phyloP scores from a whole-genome alignment of 2,113 vertebrate species.

The Anarhynchus alexandrinus region DNA sequence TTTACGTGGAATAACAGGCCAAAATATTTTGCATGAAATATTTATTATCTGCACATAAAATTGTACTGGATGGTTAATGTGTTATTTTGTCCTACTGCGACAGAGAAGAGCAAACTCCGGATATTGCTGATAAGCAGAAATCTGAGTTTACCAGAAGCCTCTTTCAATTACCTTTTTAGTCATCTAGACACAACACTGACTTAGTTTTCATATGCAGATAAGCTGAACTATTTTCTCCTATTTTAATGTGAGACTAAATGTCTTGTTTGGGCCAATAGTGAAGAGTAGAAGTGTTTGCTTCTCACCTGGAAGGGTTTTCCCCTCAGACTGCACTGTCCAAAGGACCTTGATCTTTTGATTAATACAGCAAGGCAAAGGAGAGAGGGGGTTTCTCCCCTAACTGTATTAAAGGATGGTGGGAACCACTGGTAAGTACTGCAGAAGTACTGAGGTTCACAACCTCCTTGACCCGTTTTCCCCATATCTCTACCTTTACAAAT shows the following conservation, averaged over 20 bases:
- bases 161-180: not conserved
- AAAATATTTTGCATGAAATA: not conserved
- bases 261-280: not conserved
- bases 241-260: not conserved
- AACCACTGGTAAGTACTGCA: not conserved
- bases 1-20: not conserved
- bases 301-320: not conserved
- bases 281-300: not conserved
- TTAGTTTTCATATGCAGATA: not conserved
- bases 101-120: not conserved
- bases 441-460: not conserved
- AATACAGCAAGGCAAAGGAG: not conserved
- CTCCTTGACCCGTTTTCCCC: not conserved
- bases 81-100: not conserved
- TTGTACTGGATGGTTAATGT: not conserved
- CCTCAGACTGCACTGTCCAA: not conserved
- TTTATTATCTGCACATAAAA: slow-evolving; percentile 15
- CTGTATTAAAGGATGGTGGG: not conserved
- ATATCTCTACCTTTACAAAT: not conserved
- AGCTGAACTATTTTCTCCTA: not conserved
- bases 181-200: not conserved
- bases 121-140: not conserved
- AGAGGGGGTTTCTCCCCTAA: not conserved
- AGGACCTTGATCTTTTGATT: not conserved
- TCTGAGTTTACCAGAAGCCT: not conserved